Evolutionary conservation across 1,140 invertebrate genomes (phyloP).

Genomic region (Drosophila malerkotliana): DNA sequence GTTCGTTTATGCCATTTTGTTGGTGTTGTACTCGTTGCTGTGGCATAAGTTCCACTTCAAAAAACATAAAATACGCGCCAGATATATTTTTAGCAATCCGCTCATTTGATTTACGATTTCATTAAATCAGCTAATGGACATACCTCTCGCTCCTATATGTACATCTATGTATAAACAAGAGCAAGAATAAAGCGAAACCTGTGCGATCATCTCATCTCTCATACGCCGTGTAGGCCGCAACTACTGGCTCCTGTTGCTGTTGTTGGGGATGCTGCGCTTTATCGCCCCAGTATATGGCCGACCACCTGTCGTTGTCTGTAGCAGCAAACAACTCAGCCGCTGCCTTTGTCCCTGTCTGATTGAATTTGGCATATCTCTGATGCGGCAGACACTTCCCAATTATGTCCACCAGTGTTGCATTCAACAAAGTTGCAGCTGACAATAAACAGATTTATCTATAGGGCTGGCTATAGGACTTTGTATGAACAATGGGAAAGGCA

Average conservation of each 20-base stretch:
- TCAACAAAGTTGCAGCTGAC: constrained; percentile 42
- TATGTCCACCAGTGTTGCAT: constrained; percentile 43
- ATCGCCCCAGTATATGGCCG: constrained; percentile 34
- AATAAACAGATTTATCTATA: background rate
- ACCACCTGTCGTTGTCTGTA: constrained; percentile 78
- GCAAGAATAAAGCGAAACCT: constrained; percentile 55
- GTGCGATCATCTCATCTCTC: constrained; percentile 54
- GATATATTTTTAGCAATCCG: constrained; percentile 75
- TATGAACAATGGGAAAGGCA: background rate
- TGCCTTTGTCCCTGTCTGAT: constrained; percentile 29
- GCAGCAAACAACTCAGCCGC: constrained; percentile 8
- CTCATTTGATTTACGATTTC: constrained; percentile 82
- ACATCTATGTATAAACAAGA: constrained; percentile 1
- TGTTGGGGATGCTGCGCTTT: constrained; percentile 22
- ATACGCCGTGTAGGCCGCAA: constrained; percentile 46
- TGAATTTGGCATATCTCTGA: constrained; percentile 6
- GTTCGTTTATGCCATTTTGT: constrained; percentile 42
- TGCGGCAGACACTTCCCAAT: constrained; percentile 70
- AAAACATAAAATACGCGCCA: constrained; percentile 79
- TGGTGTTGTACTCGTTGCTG: constrained; percentile 50
- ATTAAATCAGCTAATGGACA: constrained; percentile 82
- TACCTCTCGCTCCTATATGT: constrained; percentile 36
- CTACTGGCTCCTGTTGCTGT: constrained; percentile 10
- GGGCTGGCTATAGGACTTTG: background rate
- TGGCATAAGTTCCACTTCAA: constrained; percentile 80